These are phyloP conservation scores for Cosmia trapezina DNA, from an alignment of 2,888 invertebrate species.

Conservation along the genomic window DNA sequence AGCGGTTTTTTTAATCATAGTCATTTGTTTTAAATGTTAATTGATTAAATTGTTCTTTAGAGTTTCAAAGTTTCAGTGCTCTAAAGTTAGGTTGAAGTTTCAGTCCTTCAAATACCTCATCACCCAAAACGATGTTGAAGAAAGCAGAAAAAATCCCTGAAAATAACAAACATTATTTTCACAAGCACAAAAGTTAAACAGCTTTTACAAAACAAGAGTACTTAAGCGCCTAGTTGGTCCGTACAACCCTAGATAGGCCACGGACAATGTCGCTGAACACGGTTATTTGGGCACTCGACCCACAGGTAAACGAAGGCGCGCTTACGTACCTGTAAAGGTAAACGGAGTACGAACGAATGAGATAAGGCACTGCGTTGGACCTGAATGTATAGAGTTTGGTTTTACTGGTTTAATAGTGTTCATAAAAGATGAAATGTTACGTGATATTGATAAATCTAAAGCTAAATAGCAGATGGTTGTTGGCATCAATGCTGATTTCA, in stretches of 20 bases:
- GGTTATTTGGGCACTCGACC: slow-evolving; percentile 64
- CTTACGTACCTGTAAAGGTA: slow-evolving; percentile 52
- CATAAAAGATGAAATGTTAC: background rate
- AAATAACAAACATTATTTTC: slow-evolving; percentile 20
- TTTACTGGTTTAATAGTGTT: slow-evolving; percentile 8
- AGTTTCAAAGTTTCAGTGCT: too few relatives aligned
- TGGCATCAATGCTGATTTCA: background rate
- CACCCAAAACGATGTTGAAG: background rate
- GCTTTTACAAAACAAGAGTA: slow-evolving; percentile 28
- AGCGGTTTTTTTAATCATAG: too few relatives aligned
- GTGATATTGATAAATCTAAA: background rate
- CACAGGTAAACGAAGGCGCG: slow-evolving; percentile 63
- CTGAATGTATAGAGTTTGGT: slow-evolving; percentile 28
- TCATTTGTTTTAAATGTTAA: too few relatives aligned
- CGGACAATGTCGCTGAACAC: slow-evolving; percentile 60
- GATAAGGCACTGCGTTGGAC: slow-evolving; percentile 49
- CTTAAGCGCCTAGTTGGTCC: slow-evolving; percentile 45
- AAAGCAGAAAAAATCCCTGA: background rate
- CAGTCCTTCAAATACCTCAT: background rate
- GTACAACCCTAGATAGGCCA: slow-evolving; percentile 52
- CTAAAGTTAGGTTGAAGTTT: too few relatives aligned
- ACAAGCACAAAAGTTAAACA: slow-evolving; percentile 41
- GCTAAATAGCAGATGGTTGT: background rate
- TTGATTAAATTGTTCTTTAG: too few relatives aligned
- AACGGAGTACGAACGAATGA: slow-evolving; percentile 46